Conservation (phyloP, 2,113 vertebrate species). For the Hepsetus odoe region DNA sequence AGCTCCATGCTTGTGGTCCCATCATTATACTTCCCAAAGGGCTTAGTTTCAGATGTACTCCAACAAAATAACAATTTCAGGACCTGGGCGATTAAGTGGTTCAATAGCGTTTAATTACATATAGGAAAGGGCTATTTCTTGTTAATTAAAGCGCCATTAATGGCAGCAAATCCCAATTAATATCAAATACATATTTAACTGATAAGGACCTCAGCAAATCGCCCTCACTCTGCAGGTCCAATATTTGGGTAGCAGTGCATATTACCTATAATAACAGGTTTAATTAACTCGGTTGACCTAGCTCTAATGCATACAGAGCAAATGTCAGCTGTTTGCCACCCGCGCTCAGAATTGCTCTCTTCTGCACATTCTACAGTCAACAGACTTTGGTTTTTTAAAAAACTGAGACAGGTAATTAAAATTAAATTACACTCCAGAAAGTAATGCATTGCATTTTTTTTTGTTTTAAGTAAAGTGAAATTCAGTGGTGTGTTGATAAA, state of each 20-base stretch:
- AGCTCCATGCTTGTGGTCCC: not conserved
- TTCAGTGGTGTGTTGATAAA: too few species aligned
- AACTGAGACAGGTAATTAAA: too few species aligned
- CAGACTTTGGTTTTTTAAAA: too few species aligned
- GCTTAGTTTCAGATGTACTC: slow-evolving; percentile 20
- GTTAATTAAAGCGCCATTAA: slow-evolving; percentile 62
- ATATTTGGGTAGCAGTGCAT: slow-evolving; percentile 51
- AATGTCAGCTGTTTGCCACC: slow-evolving; percentile 5
- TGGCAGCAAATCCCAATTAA: slow-evolving; percentile 56
- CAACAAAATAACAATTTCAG: slow-evolving; percentile 54
- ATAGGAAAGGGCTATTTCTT: slow-evolving; percentile 49
- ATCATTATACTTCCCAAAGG: slow-evolving; percentile 41
- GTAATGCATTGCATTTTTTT: too few species aligned
- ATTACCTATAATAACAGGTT: slow-evolving; percentile 51
- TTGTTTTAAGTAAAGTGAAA: too few species aligned
- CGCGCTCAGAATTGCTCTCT: slow-evolving; percentile 5
- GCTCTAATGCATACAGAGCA: slow-evolving; percentile 44
- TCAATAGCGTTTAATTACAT: slow-evolving; percentile 62
- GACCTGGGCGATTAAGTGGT: slow-evolving; percentile 57
- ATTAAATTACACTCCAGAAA: too few species aligned
- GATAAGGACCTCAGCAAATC: slow-evolving; percentile 55
- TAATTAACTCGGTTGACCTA: slow-evolving; percentile 54
- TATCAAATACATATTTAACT: slow-evolving; percentile 59
- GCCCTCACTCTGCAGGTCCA: slow-evolving; percentile 3
- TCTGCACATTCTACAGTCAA: not conserved